A percentile compares a stretch with the other conserved stretches of the same genome.
Evolutionary conservation across 2,888 invertebrate genomes (phyloP).

Genomic region (Tetanocera ferruginea): DNA sequence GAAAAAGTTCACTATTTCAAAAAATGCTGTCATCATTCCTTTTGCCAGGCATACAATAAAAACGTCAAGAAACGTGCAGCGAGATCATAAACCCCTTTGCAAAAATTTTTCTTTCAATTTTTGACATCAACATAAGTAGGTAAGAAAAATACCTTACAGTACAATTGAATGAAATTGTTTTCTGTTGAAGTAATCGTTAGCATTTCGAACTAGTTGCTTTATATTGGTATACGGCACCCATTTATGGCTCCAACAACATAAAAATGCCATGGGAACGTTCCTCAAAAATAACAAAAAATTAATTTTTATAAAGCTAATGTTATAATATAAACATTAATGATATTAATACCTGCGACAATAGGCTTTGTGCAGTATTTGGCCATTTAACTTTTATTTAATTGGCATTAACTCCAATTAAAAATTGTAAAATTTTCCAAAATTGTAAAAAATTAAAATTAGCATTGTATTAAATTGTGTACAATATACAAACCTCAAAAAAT

Average conservation of each 20-base stretch:
- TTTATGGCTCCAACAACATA: slow-evolving; percentile 17
- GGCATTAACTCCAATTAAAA: not conserved
- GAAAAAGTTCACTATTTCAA: not conserved
- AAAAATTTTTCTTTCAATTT: not conserved
- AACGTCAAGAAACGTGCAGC: slow-evolving; percentile 6
- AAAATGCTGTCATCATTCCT: slow-evolving; percentile 19
- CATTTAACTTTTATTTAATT: not conserved
- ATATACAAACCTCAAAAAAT: no score
- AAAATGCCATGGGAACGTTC: not conserved
- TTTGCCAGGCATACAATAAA: slow-evolving; percentile 34
- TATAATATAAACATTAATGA: not conserved
- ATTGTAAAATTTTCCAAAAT: no score
- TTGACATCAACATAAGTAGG: not conserved
- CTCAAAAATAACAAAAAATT: not conserved
- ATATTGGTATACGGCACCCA: slow-evolving; percentile 28
- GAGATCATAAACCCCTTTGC: slow-evolving; percentile 7
- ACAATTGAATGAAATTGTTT: slow-evolving; percentile 21
- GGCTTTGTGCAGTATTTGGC: not conserved
- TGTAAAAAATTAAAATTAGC: no score
- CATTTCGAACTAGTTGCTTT: slow-evolving; percentile 9
- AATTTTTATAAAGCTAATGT: not conserved
- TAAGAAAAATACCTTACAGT: slow-evolving; percentile 12
- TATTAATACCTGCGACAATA: not conserved
- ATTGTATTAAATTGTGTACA: no score
- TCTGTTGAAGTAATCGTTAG: slow-evolving; percentile 5